Evolutionary conservation across 2,888 invertebrate species (phyloP), one percentile per base, ranked within the genome.

Genomic region (Cecidostiba fungosa): DNA sequence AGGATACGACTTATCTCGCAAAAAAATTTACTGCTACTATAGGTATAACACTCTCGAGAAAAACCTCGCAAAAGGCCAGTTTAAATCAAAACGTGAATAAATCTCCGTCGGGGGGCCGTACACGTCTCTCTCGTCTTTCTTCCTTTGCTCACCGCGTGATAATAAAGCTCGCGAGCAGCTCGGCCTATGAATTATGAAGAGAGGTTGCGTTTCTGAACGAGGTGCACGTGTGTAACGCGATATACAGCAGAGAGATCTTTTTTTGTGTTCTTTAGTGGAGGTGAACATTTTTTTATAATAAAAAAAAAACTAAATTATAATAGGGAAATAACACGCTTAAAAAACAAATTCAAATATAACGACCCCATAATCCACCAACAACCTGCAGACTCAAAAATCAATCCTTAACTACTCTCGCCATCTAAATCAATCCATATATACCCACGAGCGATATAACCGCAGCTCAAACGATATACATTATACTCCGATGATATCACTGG

Each of bases 61-160:
- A 47, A 19, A 6, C n/a, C n/a, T 66, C 66, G 26, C 66, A 3
- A 29, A 4, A 12, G 3, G 23, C 54, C 29, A 70, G 39, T 72
- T 77, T 77, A 83, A 83, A 82, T 77, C 77, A 82, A 70, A 77
- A 29, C n/a, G 39, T 59, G 47, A 82, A 82, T 82, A 82, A 77
- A 82, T 82, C 82, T 66, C 23, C 14, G 59, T 16, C 29, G 3
- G 62, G 4, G 36, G 14, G 23, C 16, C 29, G 62, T 54, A 47
- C 29, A 50, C 26, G 12, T 81, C 73, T 32, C 36, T 19, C 16
- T 19, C 72, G 70, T 19, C 36, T 32, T 32, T 23, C 66, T 10
- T n/a, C 32, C 32, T 70, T 70, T 70, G 26, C 70, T 36, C 32
- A n/a, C 14, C n/a, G 59, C 32, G 66, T 66, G 50, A 76, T 82